Conservation (phyloP, 2,888 invertebrate species). For the Tuta absoluta region DNA sequence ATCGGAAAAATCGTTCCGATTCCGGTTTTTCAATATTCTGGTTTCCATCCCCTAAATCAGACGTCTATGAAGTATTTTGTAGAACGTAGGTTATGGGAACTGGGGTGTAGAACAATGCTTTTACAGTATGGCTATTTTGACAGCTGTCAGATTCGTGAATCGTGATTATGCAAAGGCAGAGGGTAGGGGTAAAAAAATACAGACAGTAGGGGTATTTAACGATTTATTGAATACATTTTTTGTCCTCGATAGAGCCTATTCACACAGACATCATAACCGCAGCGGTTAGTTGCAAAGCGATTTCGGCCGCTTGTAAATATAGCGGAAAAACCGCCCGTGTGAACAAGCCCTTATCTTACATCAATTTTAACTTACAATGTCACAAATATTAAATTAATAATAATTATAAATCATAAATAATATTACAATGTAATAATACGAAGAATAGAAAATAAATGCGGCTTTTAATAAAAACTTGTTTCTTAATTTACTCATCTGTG, state of each 20-base stretch:
- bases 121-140: no score
- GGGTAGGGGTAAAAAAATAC: neutral
- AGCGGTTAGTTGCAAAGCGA: neutral
- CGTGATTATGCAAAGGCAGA: no score
- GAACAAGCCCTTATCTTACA: slow-evolving; percentile 27
- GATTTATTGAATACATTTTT: slow-evolving; percentile 57
- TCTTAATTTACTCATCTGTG: slow-evolving; percentile 53
- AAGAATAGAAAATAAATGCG: slow-evolving; percentile 56
- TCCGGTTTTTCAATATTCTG: no score
- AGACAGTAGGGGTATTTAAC: slow-evolving; percentile 49
- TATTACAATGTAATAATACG: slow-evolving; percentile 38
- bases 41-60: no score
- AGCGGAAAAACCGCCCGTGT: neutral
- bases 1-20: no score
- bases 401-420: slow-evolving; percentile 34
- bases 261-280: slow-evolving; percentile 21
- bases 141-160: no score
- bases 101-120: no score
- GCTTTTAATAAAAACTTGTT: slow-evolving; percentile 42
- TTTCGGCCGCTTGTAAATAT: neutral
- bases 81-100: no score
- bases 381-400: neutral
- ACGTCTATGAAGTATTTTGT: no score
- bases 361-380: neutral
- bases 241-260: slow-evolving; percentile 34